phyloP scores from a whole-genome alignment of 2,113 vertebrate genomes.

The Casuarius casuarius region DNA sequence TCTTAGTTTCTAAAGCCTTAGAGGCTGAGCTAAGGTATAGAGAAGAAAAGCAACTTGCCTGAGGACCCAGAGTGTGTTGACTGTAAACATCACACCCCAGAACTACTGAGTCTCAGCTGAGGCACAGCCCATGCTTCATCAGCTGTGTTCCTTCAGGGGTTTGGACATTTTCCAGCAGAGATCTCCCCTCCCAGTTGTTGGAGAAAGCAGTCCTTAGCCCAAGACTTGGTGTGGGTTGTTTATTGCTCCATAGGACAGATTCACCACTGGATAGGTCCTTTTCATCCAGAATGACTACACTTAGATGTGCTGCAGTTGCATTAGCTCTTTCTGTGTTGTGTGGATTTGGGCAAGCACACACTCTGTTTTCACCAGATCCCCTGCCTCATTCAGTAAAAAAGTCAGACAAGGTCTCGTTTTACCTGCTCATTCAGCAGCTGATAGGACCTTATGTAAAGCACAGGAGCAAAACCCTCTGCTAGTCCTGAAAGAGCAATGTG shows the following conservation, averaged over 20 bases:
- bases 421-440: rapidly evolving
- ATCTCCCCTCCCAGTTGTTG: not conserved
- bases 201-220: slow-evolving; percentile 14
- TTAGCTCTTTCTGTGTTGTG: not conserved
- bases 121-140: not conserved
- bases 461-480: not conserved
- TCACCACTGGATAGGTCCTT: not conserved
- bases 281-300: not conserved
- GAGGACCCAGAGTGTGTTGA: not conserved
- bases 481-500: not conserved
- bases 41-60: not conserved
- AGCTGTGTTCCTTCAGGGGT: not conserved
- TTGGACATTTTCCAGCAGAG: slow-evolving; percentile 9
- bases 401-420: not conserved
- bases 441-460: not conserved
- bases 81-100: not conserved
- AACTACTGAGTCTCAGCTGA: not conserved
- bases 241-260: not conserved
- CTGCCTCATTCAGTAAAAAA: rapidly evolving
- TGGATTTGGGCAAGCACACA: not conserved
- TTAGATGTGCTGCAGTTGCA: not conserved
- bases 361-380: not conserved
- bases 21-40: not conserved
- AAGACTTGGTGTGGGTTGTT: not conserved
- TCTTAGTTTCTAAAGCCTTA: not conserved